Conservation (phyloP, 1,140 invertebrate genomes). For the Scaptodrosophila lebanonensis region DNA sequence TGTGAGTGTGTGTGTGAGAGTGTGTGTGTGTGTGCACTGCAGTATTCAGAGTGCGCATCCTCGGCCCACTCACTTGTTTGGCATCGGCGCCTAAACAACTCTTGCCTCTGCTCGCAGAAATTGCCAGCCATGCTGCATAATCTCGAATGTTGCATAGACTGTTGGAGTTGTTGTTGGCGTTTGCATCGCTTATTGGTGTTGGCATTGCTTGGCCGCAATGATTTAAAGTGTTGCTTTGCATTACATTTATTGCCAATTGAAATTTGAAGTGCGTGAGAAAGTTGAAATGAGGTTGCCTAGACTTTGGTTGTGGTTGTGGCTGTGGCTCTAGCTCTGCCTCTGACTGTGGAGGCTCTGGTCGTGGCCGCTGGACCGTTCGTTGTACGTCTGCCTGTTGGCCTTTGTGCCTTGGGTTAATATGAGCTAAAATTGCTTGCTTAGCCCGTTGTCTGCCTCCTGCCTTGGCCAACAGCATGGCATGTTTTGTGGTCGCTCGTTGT, state of each 20-base stretch:
- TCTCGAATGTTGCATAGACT: too few species aligned
- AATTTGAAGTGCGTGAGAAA: slow-evolving; percentile 77
- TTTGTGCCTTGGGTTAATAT: slow-evolving; percentile 76
- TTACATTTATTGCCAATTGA: slow-evolving; percentile 77
- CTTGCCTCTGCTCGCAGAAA: too few species aligned
- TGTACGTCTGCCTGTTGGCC: slow-evolving; percentile 38
- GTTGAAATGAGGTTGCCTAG: slow-evolving; percentile 59
- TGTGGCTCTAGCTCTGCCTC: slow-evolving; percentile 11
- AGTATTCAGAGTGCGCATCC: too few species aligned
- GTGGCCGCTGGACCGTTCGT: slow-evolving; percentile 7
- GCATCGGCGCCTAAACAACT: too few species aligned
- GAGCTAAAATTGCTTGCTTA: slow-evolving; percentile 75
- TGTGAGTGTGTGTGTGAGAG: too few species aligned
- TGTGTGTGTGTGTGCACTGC: too few species aligned
- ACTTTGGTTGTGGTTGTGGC: slow-evolving; percentile 13
- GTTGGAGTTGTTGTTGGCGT: too few species aligned
- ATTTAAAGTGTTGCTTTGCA: slow-evolving; percentile 77
- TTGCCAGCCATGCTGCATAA: too few species aligned
- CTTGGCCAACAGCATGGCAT: background rate
- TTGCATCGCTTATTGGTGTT: slow-evolving; percentile 70
- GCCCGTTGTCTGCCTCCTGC: slow-evolving; percentile 6
- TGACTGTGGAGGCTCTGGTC: slow-evolving; percentile 18
- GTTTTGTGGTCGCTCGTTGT: slow-evolving; percentile 70
- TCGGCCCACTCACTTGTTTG: too few species aligned
- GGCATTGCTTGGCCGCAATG: slow-evolving; percentile 63